Evolutionary conservation across 2,797 vertebrate species (phyloP).

Genomic region (Sardinella longiceps): DNA sequence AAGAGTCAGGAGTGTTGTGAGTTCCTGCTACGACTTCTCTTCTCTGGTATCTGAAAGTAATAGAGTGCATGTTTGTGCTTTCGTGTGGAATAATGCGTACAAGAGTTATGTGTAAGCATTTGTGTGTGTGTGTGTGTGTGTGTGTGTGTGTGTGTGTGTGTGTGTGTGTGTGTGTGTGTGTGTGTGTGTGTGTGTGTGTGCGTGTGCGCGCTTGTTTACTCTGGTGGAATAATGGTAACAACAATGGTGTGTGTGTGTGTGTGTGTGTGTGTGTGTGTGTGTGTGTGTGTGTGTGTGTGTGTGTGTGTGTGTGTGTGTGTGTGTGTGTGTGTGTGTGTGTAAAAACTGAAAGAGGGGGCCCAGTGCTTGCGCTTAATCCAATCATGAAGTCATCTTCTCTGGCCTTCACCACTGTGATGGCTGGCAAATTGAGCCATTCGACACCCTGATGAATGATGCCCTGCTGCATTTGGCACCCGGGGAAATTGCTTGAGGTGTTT

Average conservation of each 20-base stretch:
- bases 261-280: no score
- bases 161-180: no score
- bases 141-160: no score
- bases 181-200: background rate
- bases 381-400: slow-evolving; percentile 64
- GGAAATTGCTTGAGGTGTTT: slow-evolving; percentile 53
- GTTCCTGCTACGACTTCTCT: background rate
- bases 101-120: no score
- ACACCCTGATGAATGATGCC: slow-evolving; percentile 57
- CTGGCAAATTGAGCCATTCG: slow-evolving; percentile 60
- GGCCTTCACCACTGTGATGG: slow-evolving; percentile 55
- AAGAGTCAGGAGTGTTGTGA: background rate
- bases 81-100: background rate
- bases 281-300: background rate
- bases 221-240: no score
- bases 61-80: background rate
- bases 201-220: no score
- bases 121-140: no score
- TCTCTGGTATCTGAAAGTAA: background rate
- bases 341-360: slow-evolving; percentile 49
- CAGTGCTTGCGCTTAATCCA: slow-evolving; percentile 61
- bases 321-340: background rate
- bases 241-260: no score
- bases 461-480: slow-evolving; percentile 40
- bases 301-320: background rate